Base-by-base conservation (phyloP, 2,797 vertebrate species). In the Peromyscus attwateri region DNA sequence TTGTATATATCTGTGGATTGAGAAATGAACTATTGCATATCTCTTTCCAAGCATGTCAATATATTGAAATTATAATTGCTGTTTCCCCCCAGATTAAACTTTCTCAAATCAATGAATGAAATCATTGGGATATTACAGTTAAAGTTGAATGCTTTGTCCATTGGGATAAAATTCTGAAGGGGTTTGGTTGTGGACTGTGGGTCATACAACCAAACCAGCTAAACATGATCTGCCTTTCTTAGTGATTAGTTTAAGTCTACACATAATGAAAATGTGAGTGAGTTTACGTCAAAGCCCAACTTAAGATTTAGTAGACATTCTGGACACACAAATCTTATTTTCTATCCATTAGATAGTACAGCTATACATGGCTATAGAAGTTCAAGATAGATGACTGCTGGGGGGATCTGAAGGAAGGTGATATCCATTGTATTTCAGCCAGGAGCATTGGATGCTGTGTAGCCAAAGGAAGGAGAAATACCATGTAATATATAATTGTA, bases 401-500 rank as follows among this genome's bases (percentile, higher is more conserved):
- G 40, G 89, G 76, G 16, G 57, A 70, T 95, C 82, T 66, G 70
- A 97, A 64, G 80, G 77, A 76, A 96, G 93, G 52, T 25, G 92
- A 34, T 92, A 37, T 49, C 62, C 66, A 12, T 93, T 95, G 29
- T 91, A 57, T 97, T 95, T 37, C 10, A 91, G 49, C 57, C 71
- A 89, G 49, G 57, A 98, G 87, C 46, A 19, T 79, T 43, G 16
- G 66, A 68, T 93, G 52, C 95, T 19, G 31, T 83, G 4, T 23
- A 96, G 93, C 25, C 10, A 60, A 75, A 87, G 31, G 49, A 11
- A 71, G 14, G 43, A 76, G 34, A 95, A 97, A 81, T 84, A 70
- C 12, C 90, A 6, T 83, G 95, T 97, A 87, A 81, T 37, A 79
- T 92, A 46, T 89, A 84, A 96, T 96, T 19, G 55, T 40, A 55